Percentiles rank a stretch among this genome's conserved stretches.
Evolutionary conservation across 2,797 vertebrate species (phyloP).

Genomic region (Diceros bicornis): DNA sequence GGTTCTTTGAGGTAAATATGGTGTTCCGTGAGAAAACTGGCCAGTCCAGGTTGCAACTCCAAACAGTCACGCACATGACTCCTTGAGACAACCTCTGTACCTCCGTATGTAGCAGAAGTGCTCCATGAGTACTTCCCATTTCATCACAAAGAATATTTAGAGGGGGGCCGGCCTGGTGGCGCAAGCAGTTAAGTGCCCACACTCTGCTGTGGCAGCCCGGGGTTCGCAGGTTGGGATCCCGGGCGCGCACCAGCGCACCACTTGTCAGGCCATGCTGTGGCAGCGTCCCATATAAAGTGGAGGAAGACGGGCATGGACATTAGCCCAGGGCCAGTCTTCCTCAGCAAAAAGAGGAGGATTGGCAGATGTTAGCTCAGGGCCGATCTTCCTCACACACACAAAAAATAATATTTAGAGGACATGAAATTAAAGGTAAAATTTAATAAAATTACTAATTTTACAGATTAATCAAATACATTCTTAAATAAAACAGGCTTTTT

Average conservation of each 20-base stretch:
- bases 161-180: background rate
- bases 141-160: background rate
- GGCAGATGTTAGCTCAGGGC: too few species aligned
- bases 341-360: too few species aligned
- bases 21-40: background rate
- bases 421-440: background rate
- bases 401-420: background rate
- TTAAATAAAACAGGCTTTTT: background rate
- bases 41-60: background rate
- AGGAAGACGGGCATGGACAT: too few species aligned
- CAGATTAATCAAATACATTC: background rate
- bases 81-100: too few species aligned
- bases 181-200: too few species aligned
- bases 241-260: too few species aligned
- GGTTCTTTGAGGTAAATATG: background rate
- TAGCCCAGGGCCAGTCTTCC: too few species aligned
- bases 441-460: background rate
- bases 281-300: too few species aligned
- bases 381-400: too few species aligned
- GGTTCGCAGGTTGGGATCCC: too few species aligned
- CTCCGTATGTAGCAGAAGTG: fast-evolving
- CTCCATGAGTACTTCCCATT: background rate
- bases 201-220: too few species aligned
- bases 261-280: too few species aligned
- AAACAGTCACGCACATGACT: background rate